These are phyloP conservation scores for Coilia nasus DNA, from an alignment of 2,797 vertebrate species.

Conservation along the genomic window DNA sequence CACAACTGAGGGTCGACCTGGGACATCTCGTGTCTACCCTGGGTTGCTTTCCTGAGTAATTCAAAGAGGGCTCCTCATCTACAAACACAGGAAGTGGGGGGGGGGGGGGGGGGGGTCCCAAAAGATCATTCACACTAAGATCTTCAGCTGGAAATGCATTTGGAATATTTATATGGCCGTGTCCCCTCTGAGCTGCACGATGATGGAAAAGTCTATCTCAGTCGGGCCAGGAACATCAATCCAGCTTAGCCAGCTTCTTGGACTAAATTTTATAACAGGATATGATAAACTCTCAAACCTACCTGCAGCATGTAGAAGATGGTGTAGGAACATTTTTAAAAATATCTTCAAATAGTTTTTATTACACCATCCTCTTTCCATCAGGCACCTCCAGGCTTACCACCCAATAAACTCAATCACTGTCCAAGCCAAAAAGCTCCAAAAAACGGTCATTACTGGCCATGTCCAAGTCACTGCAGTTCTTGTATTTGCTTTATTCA, in stretches of 20 bases:
- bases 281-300: background rate
- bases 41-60: constrained; percentile 15
- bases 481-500: too few species aligned
- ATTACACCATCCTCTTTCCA: background rate
- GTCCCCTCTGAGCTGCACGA: background rate
- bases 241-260: background rate
- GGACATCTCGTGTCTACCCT: background rate
- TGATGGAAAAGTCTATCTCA: constrained; percentile 9
- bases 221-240: background rate
- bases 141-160: background rate
- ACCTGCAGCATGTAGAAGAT: background rate
- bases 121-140: constrained; percentile 11
- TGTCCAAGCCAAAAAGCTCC: background rate
- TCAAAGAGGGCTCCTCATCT: constrained; percentile 1
- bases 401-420: background rate
- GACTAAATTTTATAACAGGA: background rate
- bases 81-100: background rate
- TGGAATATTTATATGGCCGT: background rate
- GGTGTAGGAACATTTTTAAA: background rate
- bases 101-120: background rate
- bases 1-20: constrained; percentile 1
- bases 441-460: too few species aligned
- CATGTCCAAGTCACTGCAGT: background rate
- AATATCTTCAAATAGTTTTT: background rate
- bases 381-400: background rate